phyloP scores from a whole-genome alignment of 2,797 vertebrate genomes.

The Neomorphus geoffroyi region DNA sequence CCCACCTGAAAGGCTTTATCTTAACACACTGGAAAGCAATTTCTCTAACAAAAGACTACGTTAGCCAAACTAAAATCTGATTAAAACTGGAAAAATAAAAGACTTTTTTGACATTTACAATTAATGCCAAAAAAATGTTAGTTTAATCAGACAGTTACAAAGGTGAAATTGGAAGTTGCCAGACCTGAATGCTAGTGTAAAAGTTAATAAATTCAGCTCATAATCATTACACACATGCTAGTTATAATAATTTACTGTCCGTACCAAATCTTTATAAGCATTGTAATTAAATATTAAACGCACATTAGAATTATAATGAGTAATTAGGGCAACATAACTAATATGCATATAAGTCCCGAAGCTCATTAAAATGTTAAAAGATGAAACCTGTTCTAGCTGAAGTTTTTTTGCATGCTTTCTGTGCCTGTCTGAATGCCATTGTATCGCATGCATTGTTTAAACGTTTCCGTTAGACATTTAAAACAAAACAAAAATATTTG shows the following conservation, averaged over 20 bases:
- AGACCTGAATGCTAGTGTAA: conserved; percentile 72
- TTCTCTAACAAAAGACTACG: conserved; percentile 31
- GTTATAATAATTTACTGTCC: conserved; percentile 85
- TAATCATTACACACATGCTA: conserved; percentile 78
- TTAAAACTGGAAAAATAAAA: conserved; percentile 38
- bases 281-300: conserved; percentile 88
- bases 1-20: conserved; percentile 23
- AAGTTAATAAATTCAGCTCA: conserved; percentile 82
- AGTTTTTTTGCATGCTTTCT: neutral
- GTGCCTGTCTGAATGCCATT: neutral
- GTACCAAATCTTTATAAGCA: conserved; percentile 83
- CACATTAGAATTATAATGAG: conserved; percentile 83
- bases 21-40: conserved; percentile 8
- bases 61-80: conserved; percentile 58
- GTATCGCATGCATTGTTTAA: neutral
- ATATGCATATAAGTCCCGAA: conserved; percentile 76
- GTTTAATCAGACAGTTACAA: conserved; percentile 77
- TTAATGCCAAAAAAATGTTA: conserved; percentile 75
- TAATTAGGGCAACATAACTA: conserved; percentile 82
- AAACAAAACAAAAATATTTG: neutral
- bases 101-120: conserved; percentile 68
- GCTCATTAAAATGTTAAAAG: conserved; percentile 80
- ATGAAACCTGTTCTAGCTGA: conserved; percentile 68
- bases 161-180: conserved; percentile 79
- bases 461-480: conserved; percentile 5